Evolutionary conservation across 2,113 vertebrate genomes (phyloP), one percentile per base, ranked within the genome.

Genomic region (Tetrax tetrax): DNA sequence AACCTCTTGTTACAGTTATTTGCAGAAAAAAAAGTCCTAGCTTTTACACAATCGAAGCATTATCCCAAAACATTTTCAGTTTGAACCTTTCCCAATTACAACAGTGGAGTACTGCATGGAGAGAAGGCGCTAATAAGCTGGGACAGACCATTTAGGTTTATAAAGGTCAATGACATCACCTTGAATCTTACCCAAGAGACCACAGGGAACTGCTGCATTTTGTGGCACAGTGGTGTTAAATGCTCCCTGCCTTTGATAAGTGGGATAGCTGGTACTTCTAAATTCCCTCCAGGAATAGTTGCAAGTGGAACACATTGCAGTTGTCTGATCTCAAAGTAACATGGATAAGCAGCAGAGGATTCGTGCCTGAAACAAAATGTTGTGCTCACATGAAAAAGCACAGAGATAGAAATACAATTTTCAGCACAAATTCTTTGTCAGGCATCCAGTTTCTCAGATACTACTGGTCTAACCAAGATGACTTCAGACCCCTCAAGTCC

Each of bases 221-320:
- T 48, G 14, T 87, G 94, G 77, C 74, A 87, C 77, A 57, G 37
- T 78, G 80, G 45, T 82, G 83, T 65, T 95, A 95, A 92, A 84
- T 76, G 72, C 93, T 92, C 65, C 69, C 43, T 17, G 29, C 57
- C 54, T 91, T 87, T 95, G 74, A 81, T 91, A 96, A 96, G 92
- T 87, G 80, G 72, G 72, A 74, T 78, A 89, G 90, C 65, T 95
- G 2, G 0, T 0, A 0, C 68, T 89, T 95, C 81, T 89, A 83
- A 91, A 94, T 95, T 93, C 96, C 90, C 90, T 92, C 22, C 54
- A 93, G 92, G 87, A 96, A 90, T 24, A 95, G 80, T 83, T 94
- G 60, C 92, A 89, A 92, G 86, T 45, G 72, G 89, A 94, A 95
- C 1, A 2, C 35, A 45, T 38, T 86, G 72, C 48, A 75, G 24